Percentiles rank a stretch among this genome's conserved stretches.
Conservation (phyloP, 2,797 vertebrate species). For the Urocyon cinereoargenteus region DNA sequence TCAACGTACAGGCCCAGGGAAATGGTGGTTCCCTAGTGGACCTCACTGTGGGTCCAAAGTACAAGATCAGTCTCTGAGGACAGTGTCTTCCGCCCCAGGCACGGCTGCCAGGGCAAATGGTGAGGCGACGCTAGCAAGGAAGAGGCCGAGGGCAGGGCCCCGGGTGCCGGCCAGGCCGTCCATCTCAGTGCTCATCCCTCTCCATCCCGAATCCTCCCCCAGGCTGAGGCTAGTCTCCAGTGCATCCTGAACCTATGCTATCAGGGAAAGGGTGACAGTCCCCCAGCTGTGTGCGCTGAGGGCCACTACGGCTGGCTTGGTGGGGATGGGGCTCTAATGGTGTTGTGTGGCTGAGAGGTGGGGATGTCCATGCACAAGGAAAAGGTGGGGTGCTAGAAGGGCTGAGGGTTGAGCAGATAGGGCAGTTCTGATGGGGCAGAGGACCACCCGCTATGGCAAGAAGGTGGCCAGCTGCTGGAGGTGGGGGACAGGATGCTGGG, state of each 20-base stretch:
- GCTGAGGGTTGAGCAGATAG: background rate
- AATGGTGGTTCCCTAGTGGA: background rate
- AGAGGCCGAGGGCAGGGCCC: background rate
- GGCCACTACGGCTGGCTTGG: fast-evolving
- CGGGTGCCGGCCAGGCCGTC: fast-evolving
- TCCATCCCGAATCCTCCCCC: fast-evolving
- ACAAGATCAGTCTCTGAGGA: fast-evolving
- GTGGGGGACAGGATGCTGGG: background rate
- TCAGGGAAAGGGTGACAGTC: too few species aligned
- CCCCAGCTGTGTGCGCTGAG: background rate
- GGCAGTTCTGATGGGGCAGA: background rate
- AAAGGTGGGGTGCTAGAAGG: background rate
- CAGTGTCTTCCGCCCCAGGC: background rate
- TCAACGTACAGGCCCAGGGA: background rate
- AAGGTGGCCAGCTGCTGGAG: background rate
- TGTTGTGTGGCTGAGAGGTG: background rate
- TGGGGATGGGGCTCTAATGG: background rate
- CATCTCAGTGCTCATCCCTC: background rate
- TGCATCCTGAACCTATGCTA: fast-evolving
- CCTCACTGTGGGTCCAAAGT: fast-evolving
- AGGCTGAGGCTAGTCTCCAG: fast-evolving
- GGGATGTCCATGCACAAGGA: background rate
- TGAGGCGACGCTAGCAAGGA: background rate
- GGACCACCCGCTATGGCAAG: background rate
- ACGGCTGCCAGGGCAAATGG: background rate